Conservation (phyloP, 2,797 vertebrate species). For the Florisuga fusca region DNA sequence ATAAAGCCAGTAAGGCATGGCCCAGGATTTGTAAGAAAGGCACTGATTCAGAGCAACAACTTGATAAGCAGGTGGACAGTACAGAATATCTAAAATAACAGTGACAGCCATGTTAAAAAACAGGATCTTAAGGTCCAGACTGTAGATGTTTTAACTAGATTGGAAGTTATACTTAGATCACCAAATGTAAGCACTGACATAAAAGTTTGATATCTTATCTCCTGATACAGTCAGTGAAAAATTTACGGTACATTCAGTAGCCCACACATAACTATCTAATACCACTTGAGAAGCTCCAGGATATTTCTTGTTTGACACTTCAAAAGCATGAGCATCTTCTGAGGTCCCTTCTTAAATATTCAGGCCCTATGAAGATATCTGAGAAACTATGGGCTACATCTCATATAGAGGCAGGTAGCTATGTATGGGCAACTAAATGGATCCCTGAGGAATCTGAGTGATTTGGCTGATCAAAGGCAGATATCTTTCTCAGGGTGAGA, state of each 20-base stretch:
- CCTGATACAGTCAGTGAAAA: background rate
- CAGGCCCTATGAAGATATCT: background rate
- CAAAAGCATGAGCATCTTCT: background rate
- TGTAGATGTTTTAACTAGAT: background rate
- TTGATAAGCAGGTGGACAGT: background rate
- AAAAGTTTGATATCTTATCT: background rate
- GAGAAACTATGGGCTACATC: background rate
- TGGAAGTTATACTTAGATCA: background rate
- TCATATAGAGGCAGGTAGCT: background rate
- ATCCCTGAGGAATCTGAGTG: background rate
- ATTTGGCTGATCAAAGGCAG: background rate
- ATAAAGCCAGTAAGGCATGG: background rate
- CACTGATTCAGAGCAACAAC: rapidly evolving
- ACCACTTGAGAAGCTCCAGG: background rate
- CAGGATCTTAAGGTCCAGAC: background rate
- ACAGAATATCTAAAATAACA: background rate
- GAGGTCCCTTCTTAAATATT: background rate
- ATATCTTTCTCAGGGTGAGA: background rate
- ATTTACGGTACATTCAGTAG: background rate
- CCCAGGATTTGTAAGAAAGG: background rate
- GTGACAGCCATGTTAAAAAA: background rate
- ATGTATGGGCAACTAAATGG: background rate
- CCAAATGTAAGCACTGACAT: background rate
- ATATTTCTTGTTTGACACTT: background rate
- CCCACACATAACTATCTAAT: background rate